Conservation (phyloP, 2,113 vertebrate genomes). For the Columbina picui region DNA sequence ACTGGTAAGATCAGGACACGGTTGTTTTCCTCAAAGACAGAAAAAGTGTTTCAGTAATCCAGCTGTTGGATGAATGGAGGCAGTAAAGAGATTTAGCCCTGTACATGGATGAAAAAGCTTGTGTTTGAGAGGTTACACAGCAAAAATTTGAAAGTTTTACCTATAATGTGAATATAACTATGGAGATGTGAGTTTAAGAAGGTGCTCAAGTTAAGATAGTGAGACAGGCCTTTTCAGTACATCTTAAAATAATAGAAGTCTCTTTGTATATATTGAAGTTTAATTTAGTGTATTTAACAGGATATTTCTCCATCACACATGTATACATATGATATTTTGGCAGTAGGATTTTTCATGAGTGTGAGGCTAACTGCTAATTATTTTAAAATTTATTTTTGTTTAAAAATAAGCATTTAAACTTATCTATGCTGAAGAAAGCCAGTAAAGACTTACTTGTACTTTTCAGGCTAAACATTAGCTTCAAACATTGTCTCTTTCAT, state of each 20-base stretch:
- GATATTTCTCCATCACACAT: not conserved
- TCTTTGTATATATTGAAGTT: not conserved
- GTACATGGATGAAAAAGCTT: not conserved
- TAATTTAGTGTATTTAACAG: not conserved
- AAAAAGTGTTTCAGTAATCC: not conserved
- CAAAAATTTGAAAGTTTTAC: not conserved
- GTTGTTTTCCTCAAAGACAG: not conserved
- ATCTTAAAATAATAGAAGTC: not conserved
- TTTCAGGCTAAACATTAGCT: not conserved
- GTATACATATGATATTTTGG: not conserved
- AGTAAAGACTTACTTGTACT: not conserved
- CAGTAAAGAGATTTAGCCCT: not conserved
- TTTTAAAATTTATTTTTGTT: not conserved
- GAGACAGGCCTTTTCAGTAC: not conserved
- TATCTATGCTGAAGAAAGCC: not conserved
- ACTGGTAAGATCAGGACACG: not conserved
- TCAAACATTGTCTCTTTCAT: not conserved
- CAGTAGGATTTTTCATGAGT: not conserved
- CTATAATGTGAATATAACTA: not conserved
- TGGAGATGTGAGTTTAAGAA: not conserved
- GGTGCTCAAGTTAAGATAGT: not conserved
- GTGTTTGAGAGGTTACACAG: not conserved
- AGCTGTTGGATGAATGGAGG: not conserved
- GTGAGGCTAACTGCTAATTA: not conserved
- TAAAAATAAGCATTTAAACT: not conserved